These are phyloP conservation scores for Lacanobia oleracea DNA, from an alignment of 2,888 invertebrate species.

Conservation along the genomic window DNA sequence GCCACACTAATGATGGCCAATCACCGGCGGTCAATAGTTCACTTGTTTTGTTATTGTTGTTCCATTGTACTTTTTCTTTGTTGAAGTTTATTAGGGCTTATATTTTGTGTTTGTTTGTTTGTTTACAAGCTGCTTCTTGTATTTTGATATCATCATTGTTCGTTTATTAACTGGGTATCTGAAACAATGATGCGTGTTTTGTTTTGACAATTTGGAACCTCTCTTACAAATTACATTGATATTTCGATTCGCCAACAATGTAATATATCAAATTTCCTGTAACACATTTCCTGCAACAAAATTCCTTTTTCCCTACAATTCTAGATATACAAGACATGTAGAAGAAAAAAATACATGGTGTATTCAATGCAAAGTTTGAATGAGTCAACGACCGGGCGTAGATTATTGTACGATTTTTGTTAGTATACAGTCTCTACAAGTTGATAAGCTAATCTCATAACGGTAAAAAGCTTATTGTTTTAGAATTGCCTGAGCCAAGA, in stretches of 20 bases:
- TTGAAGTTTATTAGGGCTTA: slow-evolving; percentile 49
- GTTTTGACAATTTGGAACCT: background rate
- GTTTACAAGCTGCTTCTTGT: slow-evolving; percentile 31
- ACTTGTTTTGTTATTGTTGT: slow-evolving; percentile 68
- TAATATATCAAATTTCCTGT: background rate
- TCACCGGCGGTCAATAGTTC: slow-evolving; percentile 80
- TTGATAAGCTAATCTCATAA: slow-evolving; percentile 33
- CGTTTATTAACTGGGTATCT: background rate
- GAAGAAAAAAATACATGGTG: background rate
- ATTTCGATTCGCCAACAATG: background rate
- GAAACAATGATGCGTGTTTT: slow-evolving; percentile 15
- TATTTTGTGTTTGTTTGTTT: slow-evolving; percentile 49
- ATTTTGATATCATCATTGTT: slow-evolving; percentile 28
- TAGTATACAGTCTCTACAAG: slow-evolving; percentile 17
- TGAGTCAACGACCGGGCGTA: slow-evolving; percentile 24
- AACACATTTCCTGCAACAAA: background rate
- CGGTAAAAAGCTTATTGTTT: slow-evolving; percentile 13
- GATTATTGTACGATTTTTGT: slow-evolving; percentile 21
- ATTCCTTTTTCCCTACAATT: background rate
- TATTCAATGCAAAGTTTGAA: background rate
- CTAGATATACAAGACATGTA: background rate
- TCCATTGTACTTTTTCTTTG: slow-evolving; percentile 59
- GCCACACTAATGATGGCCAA: slow-evolving; percentile 75
- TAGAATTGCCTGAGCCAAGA: background rate
- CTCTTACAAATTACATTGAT: background rate